Conservation (phyloP, 2,113 vertebrate species). For the Syrmaticus mikado region DNA sequence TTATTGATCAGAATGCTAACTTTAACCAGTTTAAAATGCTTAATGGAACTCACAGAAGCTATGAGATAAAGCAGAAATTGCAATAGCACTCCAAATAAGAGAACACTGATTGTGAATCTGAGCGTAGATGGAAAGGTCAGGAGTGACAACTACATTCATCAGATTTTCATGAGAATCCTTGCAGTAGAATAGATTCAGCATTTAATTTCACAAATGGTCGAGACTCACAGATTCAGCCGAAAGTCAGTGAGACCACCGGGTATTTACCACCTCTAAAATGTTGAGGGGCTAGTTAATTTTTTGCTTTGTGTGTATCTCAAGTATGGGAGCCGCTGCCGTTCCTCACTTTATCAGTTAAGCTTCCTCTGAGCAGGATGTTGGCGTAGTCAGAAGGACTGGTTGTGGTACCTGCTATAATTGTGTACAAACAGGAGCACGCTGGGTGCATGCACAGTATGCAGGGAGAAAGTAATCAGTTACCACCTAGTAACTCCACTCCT, state of each 20-base stretch:
- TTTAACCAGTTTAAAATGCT: slow-evolving; percentile 14
- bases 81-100: background rate
- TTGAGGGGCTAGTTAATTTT: background rate
- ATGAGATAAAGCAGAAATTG: slow-evolving; percentile 39
- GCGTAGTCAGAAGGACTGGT: no score
- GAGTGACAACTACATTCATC: slow-evolving; percentile 55
- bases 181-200: slow-evolving; percentile 9
- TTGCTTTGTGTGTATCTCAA: background rate
- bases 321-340: background rate
- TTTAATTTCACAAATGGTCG: slow-evolving; percentile 28
- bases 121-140: slow-evolving; percentile 54
- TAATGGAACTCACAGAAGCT: slow-evolving; percentile 1
- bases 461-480: background rate
- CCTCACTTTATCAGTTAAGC: background rate
- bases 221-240: background rate
- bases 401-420: background rate
- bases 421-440: accelerated
- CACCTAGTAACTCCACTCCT: background rate
- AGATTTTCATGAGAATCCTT: slow-evolving; percentile 14
- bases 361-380: background rate
- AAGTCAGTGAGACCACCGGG: background rate
- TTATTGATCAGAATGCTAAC: slow-evolving; percentile 36
- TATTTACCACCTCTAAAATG: background rate
- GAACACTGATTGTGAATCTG: background rate
- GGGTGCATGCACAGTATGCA: background rate